A percentile compares a stretch with the other conserved stretches of the same genome.
phyloP scores from a whole-genome alignment of 2,888 invertebrate genomes.

The Torymus aiolomorphi region DNA sequence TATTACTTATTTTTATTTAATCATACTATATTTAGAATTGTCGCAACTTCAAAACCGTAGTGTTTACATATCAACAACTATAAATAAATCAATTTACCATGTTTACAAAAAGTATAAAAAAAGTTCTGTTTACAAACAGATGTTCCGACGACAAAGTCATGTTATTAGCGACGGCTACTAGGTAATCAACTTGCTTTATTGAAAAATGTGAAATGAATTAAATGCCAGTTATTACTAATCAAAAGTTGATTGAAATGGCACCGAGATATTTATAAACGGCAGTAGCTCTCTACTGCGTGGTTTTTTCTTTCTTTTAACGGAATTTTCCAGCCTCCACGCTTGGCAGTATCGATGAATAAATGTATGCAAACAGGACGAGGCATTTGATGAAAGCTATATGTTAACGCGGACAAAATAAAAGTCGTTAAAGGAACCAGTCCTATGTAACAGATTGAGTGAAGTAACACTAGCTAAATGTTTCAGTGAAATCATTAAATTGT shows the following conservation, averaged over 20 bases:
- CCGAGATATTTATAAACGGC: conserved; percentile 22
- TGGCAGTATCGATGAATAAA: not conserved
- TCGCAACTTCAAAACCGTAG: too few relatives aligned
- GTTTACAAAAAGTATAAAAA: too few relatives aligned
- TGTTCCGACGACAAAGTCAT: not conserved
- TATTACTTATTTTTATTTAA: too few relatives aligned
- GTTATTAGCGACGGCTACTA: not conserved
- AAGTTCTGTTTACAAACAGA: too few relatives aligned
- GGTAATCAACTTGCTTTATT: conserved; percentile 38
- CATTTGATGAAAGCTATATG: not conserved
- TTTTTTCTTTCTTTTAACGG: conserved; percentile 28
- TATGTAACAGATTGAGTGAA: too few relatives aligned
- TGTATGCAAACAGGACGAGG: not conserved
- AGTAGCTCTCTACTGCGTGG: not conserved
- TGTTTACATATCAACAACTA: too few relatives aligned
- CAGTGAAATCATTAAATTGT: too few relatives aligned
- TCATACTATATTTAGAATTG: too few relatives aligned
- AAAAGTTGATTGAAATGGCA: conserved; percentile 42
- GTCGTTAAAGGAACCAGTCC: not conserved
- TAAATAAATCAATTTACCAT: too few relatives aligned
- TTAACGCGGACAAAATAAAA: not conserved
- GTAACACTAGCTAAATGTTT: too few relatives aligned
- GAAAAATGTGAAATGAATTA: conserved; percentile 38
- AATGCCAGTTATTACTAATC: conserved; percentile 41
- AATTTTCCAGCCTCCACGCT: conserved; percentile 22